phyloP scores from a whole-genome alignment of 2,888 invertebrate species.

The Cacoxenus indagator region DNA sequence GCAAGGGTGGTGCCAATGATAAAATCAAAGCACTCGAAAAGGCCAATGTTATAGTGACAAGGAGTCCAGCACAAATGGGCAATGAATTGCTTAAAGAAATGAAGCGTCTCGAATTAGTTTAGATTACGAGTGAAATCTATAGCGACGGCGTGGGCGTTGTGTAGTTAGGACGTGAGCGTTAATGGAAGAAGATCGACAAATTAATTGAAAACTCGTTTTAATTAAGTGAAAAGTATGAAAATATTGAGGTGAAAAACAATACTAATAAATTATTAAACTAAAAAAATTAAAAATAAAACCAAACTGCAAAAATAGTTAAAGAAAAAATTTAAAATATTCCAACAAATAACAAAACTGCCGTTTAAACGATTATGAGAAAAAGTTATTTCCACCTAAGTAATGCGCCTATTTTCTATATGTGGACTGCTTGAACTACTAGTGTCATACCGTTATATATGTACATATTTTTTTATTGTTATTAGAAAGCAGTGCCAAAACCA shows the following conservation, averaged over 20 bases:
- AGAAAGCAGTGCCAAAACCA: too few species aligned
- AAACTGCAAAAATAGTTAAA: neutral
- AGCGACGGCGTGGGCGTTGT: too few species aligned
- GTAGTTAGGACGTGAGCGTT: too few species aligned
- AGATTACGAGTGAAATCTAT: constrained; percentile 51
- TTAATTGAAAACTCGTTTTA: too few species aligned
- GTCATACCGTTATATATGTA: too few species aligned
- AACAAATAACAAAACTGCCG: neutral
- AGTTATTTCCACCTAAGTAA: neutral
- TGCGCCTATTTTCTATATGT: too few species aligned
- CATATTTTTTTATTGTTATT: too few species aligned
- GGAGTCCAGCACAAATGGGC: constrained; percentile 96
- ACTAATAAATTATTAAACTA: neutral
- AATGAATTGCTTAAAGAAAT: constrained; percentile 89
- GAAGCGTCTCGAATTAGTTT: constrained; percentile 81
- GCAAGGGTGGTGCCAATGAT: constrained; percentile 97
- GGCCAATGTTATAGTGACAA: constrained; percentile 94
- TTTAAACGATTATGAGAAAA: neutral
- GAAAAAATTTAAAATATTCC: neutral
- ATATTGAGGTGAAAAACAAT: neutral
- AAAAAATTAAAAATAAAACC: neutral
- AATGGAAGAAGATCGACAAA: too few species aligned
- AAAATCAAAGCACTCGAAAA: constrained; percentile 96
- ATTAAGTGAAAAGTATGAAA: neutral
- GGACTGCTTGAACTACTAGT: too few species aligned